These are phyloP conservation scores for Brachylomia viminalis DNA, from an alignment of 2,888 invertebrate species.

Conservation along the genomic window DNA sequence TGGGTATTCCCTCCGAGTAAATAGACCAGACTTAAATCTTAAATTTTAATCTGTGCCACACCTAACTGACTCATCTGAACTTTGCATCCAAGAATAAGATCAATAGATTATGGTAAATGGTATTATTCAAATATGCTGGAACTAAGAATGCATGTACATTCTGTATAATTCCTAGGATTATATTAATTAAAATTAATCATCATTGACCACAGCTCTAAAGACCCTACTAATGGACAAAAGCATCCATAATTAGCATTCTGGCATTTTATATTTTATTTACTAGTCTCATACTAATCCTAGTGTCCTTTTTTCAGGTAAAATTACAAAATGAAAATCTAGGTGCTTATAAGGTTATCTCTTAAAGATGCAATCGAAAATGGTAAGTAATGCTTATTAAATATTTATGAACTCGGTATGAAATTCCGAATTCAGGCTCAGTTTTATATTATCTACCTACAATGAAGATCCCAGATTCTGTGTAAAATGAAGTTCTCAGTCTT, in stretches of 20 bases:
- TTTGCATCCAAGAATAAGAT: constrained; percentile 50
- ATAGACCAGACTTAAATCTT: constrained; percentile 32
- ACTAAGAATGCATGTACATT: constrained; percentile 19
- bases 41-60: constrained; percentile 40
- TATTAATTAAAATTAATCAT: constrained; percentile 11
- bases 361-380: constrained; percentile 28
- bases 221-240: no score
- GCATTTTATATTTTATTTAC: background rate
- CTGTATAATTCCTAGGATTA: constrained; percentile 15
- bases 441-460: background rate
- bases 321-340: constrained; percentile 12
- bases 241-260: background rate
- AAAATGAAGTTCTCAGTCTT: background rate
- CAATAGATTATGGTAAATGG: constrained; percentile 44
- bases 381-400: constrained; percentile 44
- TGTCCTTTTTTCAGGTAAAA: constrained; percentile 55
- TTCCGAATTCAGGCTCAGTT: constrained; percentile 5
- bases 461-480: background rate
- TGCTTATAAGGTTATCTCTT: constrained; percentile 11
- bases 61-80: constrained; percentile 52
- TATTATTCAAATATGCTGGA: constrained; percentile 39
- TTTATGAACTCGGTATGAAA: constrained; percentile 18
- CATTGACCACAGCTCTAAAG: background rate
- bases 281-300: constrained; percentile 1
- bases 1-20: constrained; percentile 53